Conservation (phyloP, 2,888 invertebrate genomes). For the Phyto melanocephala region DNA sequence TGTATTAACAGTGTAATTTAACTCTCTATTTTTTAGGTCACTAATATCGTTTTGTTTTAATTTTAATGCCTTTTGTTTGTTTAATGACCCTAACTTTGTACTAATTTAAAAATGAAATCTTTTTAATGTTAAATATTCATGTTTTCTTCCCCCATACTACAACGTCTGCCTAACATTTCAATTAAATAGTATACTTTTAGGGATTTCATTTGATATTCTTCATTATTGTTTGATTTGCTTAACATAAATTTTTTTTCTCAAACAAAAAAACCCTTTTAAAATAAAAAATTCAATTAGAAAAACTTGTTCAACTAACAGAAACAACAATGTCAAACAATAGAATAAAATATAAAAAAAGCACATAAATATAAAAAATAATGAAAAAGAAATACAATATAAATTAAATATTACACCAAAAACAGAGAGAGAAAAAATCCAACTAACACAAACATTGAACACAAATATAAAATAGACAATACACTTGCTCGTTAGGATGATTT, state of each 20-base stretch:
- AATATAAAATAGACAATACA: slow-evolving; percentile 6
- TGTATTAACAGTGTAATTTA: no score
- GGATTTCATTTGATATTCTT: slow-evolving; percentile 26
- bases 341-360: slow-evolving; percentile 31
- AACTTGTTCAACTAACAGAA: slow-evolving; percentile 54
- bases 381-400: slow-evolving; percentile 57
- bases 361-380: slow-evolving; percentile 25
- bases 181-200: slow-evolving; percentile 47
- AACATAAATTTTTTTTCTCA: slow-evolving; percentile 43
- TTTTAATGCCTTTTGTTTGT: background rate
- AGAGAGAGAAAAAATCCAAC: slow-evolving; percentile 14
- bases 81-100: slow-evolving; percentile 4
- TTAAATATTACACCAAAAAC: slow-evolving; percentile 55
- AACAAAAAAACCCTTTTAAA: slow-evolving; percentile 27
- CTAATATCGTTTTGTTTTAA: background rate
- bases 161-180: slow-evolving; percentile 51
- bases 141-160: background rate
- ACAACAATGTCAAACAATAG: slow-evolving; percentile 11
- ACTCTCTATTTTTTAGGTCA: no score
- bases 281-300: slow-evolving; percentile 61
- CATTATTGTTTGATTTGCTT: slow-evolving; percentile 43
- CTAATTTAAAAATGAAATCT: slow-evolving; percentile 31
- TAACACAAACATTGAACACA: background rate
- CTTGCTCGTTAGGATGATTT: slow-evolving; percentile 32
- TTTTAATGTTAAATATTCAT: slow-evolving; percentile 3